Percentiles rank a stretch among this genome's conserved stretches.
Conservation (phyloP, 2,888 invertebrate species). For the Leptinotarsa tumamoca region DNA sequence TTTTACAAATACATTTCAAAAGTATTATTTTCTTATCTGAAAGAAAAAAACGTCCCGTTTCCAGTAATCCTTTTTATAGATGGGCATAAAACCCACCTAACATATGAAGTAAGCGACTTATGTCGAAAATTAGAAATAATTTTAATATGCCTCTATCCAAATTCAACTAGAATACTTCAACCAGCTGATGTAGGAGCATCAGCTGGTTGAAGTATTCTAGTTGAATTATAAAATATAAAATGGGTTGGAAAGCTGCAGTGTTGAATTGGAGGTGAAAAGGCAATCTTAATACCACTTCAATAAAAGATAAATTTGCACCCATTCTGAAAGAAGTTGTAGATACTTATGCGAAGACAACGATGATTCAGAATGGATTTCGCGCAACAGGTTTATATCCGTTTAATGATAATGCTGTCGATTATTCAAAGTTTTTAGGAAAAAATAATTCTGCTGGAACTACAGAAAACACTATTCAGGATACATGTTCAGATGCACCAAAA, state of each 20-base stretch:
- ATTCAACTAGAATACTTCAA: slow-evolving; percentile 44
- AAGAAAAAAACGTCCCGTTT: background rate
- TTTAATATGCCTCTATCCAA: slow-evolving; percentile 50
- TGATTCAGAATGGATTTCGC: slow-evolving; percentile 36
- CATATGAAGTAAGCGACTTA: background rate
- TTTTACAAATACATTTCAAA: slow-evolving; percentile 13
- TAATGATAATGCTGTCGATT: slow-evolving; percentile 27
- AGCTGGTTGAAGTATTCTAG: too few species aligned
- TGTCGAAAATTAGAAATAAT: background rate
- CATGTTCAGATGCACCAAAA: background rate
- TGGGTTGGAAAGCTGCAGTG: slow-evolving; percentile 52
- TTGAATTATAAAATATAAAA: slow-evolving; percentile 32
- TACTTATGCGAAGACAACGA: slow-evolving; percentile 24
- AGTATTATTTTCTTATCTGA: background rate
- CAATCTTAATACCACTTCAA: slow-evolving; percentile 38
- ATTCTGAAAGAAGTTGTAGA: slow-evolving; percentile 30
- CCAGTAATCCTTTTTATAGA: background rate
- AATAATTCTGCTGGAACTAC: background rate
- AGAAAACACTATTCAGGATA: background rate
- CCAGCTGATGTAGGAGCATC: slow-evolving; percentile 49
- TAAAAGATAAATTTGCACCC: slow-evolving; percentile 38
- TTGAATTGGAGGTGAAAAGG: slow-evolving; percentile 51
- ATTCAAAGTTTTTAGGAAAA: slow-evolving; percentile 25
- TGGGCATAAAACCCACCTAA: background rate
- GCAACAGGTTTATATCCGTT: slow-evolving; percentile 35